Base-by-base conservation (phyloP, 23 tunicate species). In the Halocynthia aurantium region DNA sequence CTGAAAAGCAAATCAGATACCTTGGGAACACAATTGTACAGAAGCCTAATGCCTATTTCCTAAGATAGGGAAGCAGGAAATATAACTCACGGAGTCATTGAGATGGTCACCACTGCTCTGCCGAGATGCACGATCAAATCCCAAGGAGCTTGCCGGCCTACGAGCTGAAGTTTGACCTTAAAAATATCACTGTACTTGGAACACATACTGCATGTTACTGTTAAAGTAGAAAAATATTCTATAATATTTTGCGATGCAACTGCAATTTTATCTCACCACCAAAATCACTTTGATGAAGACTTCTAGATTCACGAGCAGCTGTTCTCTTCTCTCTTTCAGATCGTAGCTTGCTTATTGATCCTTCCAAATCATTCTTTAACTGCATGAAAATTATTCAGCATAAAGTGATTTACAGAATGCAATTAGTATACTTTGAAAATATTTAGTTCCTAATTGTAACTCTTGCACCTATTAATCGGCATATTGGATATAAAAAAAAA, bases 321-420 rank as follows among this genome's bases (percentile, higher is more conserved):
- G 96, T 56, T 66, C 97, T 52, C 64, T 77, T 76, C 58, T 85
- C 87, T 81, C 97, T 73, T 31, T 84, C 78, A 54, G 52, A 73
- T 12, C 90, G 70, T 52, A 90, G 51, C 21, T 84, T 81, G 58
- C 72, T 65, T 19, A 90, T 76, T 8, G 97, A 90, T 49, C 90
- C 97, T 81, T 90, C 97, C 62, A 90, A 76, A 76, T 90, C 97
- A 73, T 84, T 88, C 49, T 90, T 88, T 2, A 90, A 64, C 97
- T 89, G 50, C 9, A 72, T 2, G 5, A 67, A 15, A 67, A 31
- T 31, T 31, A 31, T 31, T 31, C 44, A 31, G 44, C 44, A 31
- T 31, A 31, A 31, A 31, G 44, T 31, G 44, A 31, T 31, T 31
- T 31, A 31, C 44, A 31, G 44, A 31, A 31, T 31, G 44, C 44